Percentiles rank a stretch among this genome's conserved stretches.
These are phyloP conservation scores for Ophioninae sp. DNA, from an alignment of 2,888 invertebrate genomes.

Conservation along the genomic window DNA sequence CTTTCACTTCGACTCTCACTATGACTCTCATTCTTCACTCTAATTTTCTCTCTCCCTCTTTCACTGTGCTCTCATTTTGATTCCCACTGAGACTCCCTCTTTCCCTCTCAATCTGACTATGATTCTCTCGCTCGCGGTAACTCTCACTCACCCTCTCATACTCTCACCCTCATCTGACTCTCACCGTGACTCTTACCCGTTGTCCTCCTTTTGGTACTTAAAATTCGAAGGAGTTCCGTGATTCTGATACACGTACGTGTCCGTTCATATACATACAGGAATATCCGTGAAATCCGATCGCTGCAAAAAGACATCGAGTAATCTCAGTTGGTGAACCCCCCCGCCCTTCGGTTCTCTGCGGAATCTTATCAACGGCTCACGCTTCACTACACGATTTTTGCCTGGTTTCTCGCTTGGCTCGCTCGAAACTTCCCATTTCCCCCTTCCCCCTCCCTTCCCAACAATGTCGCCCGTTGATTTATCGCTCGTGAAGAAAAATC, in stretches of 20 bases:
- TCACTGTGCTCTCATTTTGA: no score
- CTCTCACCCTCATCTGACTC: no score
- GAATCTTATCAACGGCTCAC: constrained; percentile 57
- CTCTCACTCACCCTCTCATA: no score
- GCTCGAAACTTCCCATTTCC: constrained; percentile 56
- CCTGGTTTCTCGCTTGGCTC: constrained; percentile 38
- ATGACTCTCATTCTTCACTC: no score
- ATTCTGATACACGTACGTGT: not conserved
- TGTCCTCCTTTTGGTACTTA: not conserved
- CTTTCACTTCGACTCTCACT: no score
- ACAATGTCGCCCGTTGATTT: constrained; percentile 45
- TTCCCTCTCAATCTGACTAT: no score
- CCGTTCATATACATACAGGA: not conserved
- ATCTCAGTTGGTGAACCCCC: constrained; percentile 43
- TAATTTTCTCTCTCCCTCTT: no score
- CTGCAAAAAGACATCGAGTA: constrained; percentile 51
- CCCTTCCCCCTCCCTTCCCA: not conserved
- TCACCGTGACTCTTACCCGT: not conserved
- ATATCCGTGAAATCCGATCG: constrained; percentile 30
- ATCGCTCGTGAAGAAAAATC: constrained; percentile 35
- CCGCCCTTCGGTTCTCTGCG: constrained; percentile 18
- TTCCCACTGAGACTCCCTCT: no score
- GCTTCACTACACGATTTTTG: constrained; percentile 60
- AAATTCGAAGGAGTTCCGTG: not conserved
- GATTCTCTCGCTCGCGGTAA: no score